Evolutionary conservation across 2,113 vertebrate species (phyloP), one percentile per base, ranked within the genome.

Genomic region (Crotalus horridus): DNA sequence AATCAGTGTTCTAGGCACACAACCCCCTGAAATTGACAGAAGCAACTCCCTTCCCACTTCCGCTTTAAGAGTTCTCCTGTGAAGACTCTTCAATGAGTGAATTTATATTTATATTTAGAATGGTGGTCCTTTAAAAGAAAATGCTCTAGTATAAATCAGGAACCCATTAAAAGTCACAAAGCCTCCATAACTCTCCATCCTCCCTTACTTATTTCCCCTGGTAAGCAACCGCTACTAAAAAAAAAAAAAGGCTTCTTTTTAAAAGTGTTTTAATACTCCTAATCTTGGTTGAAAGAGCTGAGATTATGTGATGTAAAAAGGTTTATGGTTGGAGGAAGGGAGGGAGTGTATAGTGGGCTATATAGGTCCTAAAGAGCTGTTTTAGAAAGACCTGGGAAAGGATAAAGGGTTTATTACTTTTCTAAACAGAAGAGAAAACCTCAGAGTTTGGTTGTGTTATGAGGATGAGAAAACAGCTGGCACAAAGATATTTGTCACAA

Each of bases 381-480:
- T 93, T 85, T 39, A 7, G 88, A 51, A 94, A 94, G 96, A 94
- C 92, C 95, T 96, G 95, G 95, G 93, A 90, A 95, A 96, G 95
- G 94, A 96, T 96, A 97, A 96, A 96, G 96, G 97, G 97, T 98
- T 98, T 98, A 98, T 97, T 96, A 97, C 96, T 94, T 97, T 96
- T 97, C 96, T 96, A 98, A 98, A 97, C 97, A 98, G 97, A 98
- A 97, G 97, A 97, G 97, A 97, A 97, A 95, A 97, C 97, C 96
- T 97, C 97, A 97, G 97, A 98, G 97, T 97, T 97, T 96, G 91
- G 29, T 96, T 91, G 95, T 97, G 97, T 98, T 98, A 98, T 98
- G 97, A 97, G 94, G 97, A 98, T 97, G 96, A 97, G 96, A 97
- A 98, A 98, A 95, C 97, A 97, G 97, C 97, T 97, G 97, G 97